Conservation (phyloP, 2,888 invertebrate genomes). For the Heliconius sara region DNA sequence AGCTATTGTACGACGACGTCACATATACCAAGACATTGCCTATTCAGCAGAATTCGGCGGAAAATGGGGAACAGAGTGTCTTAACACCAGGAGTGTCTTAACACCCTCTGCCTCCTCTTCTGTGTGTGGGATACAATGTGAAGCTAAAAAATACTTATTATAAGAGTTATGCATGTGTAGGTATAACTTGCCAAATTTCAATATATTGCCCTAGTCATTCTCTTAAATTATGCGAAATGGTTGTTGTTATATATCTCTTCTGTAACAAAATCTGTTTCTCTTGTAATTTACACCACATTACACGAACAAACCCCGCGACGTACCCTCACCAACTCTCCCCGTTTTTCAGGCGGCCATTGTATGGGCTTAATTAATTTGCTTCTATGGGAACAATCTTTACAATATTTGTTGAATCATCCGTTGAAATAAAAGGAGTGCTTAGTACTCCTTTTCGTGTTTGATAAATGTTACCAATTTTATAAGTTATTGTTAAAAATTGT, state of each 20-base stretch:
- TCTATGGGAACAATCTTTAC: slow-evolving; percentile 66
- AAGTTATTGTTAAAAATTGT: neutral
- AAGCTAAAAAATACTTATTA: no score
- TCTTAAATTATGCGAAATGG: neutral
- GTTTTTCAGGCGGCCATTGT: slow-evolving; percentile 68
- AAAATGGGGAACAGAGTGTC: no score
- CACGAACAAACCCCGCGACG: slow-evolving; percentile 52
- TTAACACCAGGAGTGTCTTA: no score
- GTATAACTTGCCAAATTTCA: neutral
- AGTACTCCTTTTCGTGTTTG: neutral
- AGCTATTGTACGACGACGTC: no score
- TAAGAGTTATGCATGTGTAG: neutral
- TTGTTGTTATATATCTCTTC: neutral
- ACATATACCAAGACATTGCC: no score
- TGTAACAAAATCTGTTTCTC: slow-evolving; percentile 17
- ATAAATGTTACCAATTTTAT: slow-evolving; percentile 2
- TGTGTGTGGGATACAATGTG: no score
- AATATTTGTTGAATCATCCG: slow-evolving; percentile 60
- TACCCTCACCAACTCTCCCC: slow-evolving; percentile 63
- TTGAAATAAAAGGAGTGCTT: slow-evolving; percentile 26
- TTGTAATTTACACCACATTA: slow-evolving; percentile 31
- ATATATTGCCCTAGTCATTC: neutral
- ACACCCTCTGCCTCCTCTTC: no score
- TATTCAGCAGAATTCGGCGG: no score
- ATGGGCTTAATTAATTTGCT: slow-evolving; percentile 76